Evolutionary conservation across 1,140 invertebrate genomes (phyloP), one percentile per base, ranked within the genome.

Genomic region (Pseudomyrmex pallidus): DNA sequence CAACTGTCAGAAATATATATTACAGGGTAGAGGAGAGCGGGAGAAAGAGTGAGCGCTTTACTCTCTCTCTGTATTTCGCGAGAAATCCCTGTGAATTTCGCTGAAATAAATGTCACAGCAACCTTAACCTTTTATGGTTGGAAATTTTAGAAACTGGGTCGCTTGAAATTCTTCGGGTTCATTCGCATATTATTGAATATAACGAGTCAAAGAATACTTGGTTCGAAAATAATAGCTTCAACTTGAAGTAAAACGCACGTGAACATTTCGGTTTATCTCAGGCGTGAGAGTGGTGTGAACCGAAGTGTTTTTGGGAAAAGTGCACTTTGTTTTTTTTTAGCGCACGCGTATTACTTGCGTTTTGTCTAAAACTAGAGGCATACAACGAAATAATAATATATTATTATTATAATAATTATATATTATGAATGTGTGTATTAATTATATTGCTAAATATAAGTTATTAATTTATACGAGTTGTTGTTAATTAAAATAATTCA

Each of bases 131-230:
- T 74, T 74, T 35, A 35, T 63, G 20, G 46, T 22, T 0, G 22
- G 20, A 4, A 50, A 74, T 52, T 74, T 74, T 74, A 15, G 63
- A 4, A 52, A 74, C 10, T 50, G 46, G 50, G 20, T 50, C 46
- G 10, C 22, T 62, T 50, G 10, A 15, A 74, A 63, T 20, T 15
- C 20, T 62, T 62, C 20, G 13, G 15, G 4, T 52, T 25, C 22
- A 74, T 74, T 74, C 48, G 48, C 25, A 62, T 2, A n/a, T 25
- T 63, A 63, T 35, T 17, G 35, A 74, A 63, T 52, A 63, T 52
- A 63, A 74, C 44, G 46, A 74, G 20, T 17, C 12, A 22, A 13
- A 1, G 8, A 2, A 74, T 61, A 61, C 13, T 44, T 20, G 15
- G 59, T 54, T 76, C 62, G 63, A 9, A 54, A 63, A 20, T 35